Base-by-base conservation (phyloP, 2,888 invertebrate genomes). In the Dynastes hyllus region DNA sequence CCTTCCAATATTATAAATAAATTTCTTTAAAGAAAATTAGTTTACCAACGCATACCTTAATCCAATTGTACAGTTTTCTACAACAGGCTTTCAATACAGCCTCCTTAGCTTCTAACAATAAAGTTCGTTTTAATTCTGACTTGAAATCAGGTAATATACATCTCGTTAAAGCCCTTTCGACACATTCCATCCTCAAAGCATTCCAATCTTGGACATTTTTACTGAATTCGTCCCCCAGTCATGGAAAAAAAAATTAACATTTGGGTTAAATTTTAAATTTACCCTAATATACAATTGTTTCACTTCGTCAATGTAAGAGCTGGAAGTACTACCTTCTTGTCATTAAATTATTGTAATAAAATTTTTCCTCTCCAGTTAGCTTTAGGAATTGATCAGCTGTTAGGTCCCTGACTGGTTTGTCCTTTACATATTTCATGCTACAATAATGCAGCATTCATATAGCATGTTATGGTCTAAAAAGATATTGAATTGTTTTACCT, bases 151-250 rank as follows among this genome's bases (percentile, higher is more conserved):
- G 98, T 86, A 97, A 93, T 3, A 99, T 93, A 88, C 98, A 95
- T 86, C 95, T 94, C 29, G 92, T 95, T 71, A 98, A 91, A 0
- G 98, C 98, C 80, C 96, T 90, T 84, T 96, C 95, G 0, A 99
- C 95, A 77, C 97, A 96, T 85, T 96, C 95, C 1, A 94, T 93
- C 58, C 99, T 92, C 71, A 98, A 87, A 1, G 94, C 93, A 89
- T 99, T 99, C 99, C 99, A 99, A 84, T 97, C 97, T 87, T 98
- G 95, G 0, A 97, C 97, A 82, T 94, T 94, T 83, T 96, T 96
- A 83, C 97, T 97, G 89, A 97, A 98, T 88, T 98, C 98, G 89
- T 98, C 98, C 92, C 94, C 85, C 55, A 88, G 87, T 45, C 45
- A 45, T 45, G 1, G 8, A 45, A 45, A 11, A 45, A 45, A 45